These are phyloP conservation scores for Sapayoa aenigma DNA, from an alignment of 2,113 vertebrate genomes.

Conservation along the genomic window DNA sequence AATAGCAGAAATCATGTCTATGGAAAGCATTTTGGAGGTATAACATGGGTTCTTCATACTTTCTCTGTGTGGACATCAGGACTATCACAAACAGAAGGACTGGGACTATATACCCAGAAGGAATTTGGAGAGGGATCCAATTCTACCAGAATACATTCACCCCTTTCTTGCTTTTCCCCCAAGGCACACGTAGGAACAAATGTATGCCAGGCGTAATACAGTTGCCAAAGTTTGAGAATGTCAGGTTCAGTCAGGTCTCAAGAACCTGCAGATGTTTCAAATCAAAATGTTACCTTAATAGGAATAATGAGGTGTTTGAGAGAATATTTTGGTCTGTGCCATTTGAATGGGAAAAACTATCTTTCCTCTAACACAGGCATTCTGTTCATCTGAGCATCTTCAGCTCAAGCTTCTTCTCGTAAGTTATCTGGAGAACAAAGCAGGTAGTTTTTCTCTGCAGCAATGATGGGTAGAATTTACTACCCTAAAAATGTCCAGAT, in stretches of 20 bases:
- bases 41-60: too few relatives aligned
- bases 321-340: slow-evolving; percentile 54
- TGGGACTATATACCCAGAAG: background rate
- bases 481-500: background rate
- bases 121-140: background rate
- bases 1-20: background rate
- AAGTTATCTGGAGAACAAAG: background rate
- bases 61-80: background rate
- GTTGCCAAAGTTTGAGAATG: slow-evolving; percentile 67
- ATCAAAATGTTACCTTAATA: slow-evolving; percentile 73
- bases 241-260: slow-evolving; percentile 70
- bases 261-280: slow-evolving; percentile 76
- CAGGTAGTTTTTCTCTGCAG: background rate
- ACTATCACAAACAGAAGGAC: background rate
- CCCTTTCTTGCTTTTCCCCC: background rate
- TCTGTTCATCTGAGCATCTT: background rate
- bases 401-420: background rate
- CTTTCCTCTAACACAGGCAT: background rate
- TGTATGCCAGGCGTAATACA: slow-evolving; percentile 46
- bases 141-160: background rate
- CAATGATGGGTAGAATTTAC: background rate
- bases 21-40: background rate
- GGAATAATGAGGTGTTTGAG: slow-evolving; percentile 68
- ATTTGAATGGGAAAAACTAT: slow-evolving; percentile 34
- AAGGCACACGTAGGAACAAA: background rate